Conservation (phyloP, 2,113 vertebrate genomes). For the Aptenodytes forsteri region DNA sequence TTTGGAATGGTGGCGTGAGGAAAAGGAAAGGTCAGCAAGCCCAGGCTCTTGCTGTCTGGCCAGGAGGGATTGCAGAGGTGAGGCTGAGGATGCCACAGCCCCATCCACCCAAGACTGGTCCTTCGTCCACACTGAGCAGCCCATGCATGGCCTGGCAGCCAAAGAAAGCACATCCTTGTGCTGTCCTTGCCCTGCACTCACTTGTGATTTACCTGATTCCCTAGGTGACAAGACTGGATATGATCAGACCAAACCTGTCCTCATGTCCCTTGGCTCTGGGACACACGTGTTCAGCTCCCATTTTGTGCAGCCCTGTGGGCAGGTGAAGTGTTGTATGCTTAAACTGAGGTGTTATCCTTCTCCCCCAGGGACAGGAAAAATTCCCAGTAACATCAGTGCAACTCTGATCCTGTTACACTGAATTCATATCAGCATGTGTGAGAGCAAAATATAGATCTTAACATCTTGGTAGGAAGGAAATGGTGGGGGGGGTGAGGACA, state of each 20-base stretch:
- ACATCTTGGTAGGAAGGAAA: not conserved
- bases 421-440: not conserved
- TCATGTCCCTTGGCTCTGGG: not conserved
- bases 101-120: not conserved
- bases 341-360: not conserved
- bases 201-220: not conserved
- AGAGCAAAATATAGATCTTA: not conserved
- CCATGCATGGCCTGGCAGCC: not conserved
- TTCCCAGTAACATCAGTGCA: not conserved
- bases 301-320: not conserved
- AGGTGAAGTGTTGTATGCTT: too few species aligned
- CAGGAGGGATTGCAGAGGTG: not conserved
- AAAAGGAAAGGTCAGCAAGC: not conserved
- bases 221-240: not conserved
- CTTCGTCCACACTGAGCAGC: not conserved
- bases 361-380: not conserved
- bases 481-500: not conserved
- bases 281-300: not conserved
- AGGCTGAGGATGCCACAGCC: not conserved
- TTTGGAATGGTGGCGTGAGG: not conserved
- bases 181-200: not conserved
- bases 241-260: not conserved
- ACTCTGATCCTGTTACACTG: not conserved
- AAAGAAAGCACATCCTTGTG: not conserved
- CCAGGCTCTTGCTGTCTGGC: not conserved